phyloP scores from a whole-genome alignment of 2,888 invertebrate genomes.

The Cephus rjabovi region DNA sequence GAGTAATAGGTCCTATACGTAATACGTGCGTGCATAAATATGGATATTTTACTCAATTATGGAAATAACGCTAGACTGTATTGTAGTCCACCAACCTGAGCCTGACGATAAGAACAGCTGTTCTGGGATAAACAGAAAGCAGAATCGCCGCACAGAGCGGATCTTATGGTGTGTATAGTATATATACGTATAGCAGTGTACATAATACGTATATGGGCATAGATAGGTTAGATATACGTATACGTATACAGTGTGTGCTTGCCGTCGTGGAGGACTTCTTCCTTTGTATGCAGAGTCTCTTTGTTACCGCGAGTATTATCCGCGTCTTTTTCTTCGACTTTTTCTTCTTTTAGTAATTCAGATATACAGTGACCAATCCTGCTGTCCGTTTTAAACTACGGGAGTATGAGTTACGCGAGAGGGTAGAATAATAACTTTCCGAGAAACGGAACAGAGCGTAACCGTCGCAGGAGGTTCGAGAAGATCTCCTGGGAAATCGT shows the following conservation, averaged over 20 bases:
- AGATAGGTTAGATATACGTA: neutral
- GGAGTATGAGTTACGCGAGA: too few relatives aligned
- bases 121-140: neutral
- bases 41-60: too few relatives aligned
- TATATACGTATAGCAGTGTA: too few relatives aligned
- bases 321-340: neutral
- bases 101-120: slow-evolving; percentile 5
- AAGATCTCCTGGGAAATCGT: too few relatives aligned
- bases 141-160: neutral
- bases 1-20: too few relatives aligned
- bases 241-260: neutral
- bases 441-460: slow-evolving; percentile 21
- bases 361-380: slow-evolving; percentile 26
- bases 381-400: slow-evolving; percentile 12
- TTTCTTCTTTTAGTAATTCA: slow-evolving; percentile 32
- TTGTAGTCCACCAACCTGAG: neutral
- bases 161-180: neutral
- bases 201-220: neutral
- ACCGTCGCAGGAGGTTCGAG: too few relatives aligned
- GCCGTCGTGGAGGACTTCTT: neutral
- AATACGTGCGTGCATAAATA: too few relatives aligned
- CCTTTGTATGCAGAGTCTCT: slow-evolving; percentile 1
- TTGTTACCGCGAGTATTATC: slow-evolving; percentile 27
- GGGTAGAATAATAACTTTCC: slow-evolving; percentile 40
- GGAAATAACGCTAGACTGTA: too few relatives aligned